Percentiles rank a stretch among this genome's conserved stretches.
These are phyloP conservation scores for Oreochromis spilurus DNA, from an alignment of 2,113 vertebrate species.

Conservation along the genomic window DNA sequence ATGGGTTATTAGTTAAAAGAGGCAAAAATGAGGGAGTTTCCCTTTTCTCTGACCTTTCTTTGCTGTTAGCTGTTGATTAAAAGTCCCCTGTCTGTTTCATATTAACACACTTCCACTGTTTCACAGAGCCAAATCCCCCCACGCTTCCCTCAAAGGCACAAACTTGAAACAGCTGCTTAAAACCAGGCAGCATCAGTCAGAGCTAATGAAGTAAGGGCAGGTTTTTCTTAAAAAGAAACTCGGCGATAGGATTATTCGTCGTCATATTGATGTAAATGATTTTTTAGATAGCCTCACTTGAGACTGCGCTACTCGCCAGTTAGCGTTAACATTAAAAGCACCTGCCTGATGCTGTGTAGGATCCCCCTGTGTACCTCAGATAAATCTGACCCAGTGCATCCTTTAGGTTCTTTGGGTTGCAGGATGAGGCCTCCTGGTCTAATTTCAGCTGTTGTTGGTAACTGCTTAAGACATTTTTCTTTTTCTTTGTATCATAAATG, in stretches of 20 bases:
- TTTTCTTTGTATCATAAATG: neutral
- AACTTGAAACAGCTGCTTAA: neutral
- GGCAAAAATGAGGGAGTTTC: neutral
- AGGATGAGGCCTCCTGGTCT: neutral
- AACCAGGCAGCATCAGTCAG: neutral
- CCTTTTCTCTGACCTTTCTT: neutral
- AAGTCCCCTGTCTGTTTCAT: neutral
- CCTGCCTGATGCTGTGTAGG: neutral
- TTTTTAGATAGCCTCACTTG: neutral
- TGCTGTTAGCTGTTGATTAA: neutral
- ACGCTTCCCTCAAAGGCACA: neutral
- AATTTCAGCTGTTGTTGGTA: neutral
- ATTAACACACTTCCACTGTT: neutral
- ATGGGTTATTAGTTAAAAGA: neutral
- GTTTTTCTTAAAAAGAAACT: neutral
- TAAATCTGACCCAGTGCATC: neutral
- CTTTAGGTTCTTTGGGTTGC: neutral
- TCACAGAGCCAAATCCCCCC: neutral
- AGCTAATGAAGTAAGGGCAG: neutral
- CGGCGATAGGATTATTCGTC: fast-evolving
- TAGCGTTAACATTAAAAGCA: neutral
- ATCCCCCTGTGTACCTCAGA: neutral
- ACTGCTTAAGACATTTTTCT: neutral
- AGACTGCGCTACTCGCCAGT: neutral
- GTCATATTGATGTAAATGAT: neutral